Base-by-base conservation (phyloP, 1,140 invertebrate species). In the Galendromus occidentalis region DNA sequence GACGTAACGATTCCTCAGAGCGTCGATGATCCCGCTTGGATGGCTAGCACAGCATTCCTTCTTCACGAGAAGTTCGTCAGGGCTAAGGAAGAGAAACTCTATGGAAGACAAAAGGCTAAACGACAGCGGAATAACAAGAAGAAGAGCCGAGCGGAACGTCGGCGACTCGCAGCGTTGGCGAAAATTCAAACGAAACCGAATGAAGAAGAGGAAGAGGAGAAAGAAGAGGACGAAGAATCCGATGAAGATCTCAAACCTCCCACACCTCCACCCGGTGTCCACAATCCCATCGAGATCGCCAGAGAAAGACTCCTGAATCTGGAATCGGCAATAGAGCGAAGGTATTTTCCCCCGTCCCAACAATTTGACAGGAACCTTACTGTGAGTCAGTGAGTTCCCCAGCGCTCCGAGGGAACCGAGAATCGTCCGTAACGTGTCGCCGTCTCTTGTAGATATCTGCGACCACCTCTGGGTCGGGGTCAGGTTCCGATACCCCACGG, bases 301-400 rank as follows among this genome's bases (percentile, higher is more conserved):
- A 82, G 84, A 67, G 82, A 86, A 68, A 81, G 88, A 73, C 79
- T 97, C 65, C 77, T 88, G 0, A 82, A 84, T 5, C 77, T 96
- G 6, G 91, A 96, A 76, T 82, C 84, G 2, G 87, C 88, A 65
- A 91, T 96, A 64, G 91, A 96, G 75, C 79, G 90, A 67, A 77
- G 93, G 69, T 97, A 97, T 75, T 78, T 97, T 42, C 93, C 93
- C n/a, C n/a, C n/a, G n/a, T n/a, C n/a, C n/a, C n/a, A n/a, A n/a
- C n/a, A 33, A 14, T n/a, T 29, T 42, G 68, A 67, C 39, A 69
- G 69, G 42, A 66, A 41, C 14, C 67, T 47, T 45, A 65, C 64
- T 9, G 28, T 64, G 17, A 33, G 68, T 22, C 5, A 66, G 2
- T 64, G 17, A 9, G 18, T n/a, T 12, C 1, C 44, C 6, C 33